Base-by-base conservation (phyloP, 2,888 invertebrate species). In the Dusona sp. region DNA sequence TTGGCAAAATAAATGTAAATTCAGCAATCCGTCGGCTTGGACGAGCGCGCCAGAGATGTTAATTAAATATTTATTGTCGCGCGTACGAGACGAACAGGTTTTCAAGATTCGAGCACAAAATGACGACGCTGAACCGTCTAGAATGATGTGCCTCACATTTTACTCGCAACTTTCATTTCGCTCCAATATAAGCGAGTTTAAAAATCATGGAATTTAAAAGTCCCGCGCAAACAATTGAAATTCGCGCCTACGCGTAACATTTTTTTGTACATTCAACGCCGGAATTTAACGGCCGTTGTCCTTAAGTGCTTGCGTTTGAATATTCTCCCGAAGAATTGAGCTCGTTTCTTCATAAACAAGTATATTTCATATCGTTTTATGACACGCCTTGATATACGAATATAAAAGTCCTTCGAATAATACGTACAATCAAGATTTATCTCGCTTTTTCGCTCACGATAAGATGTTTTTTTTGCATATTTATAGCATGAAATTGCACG, bases 371-470 rank as follows among this genome's bases (percentile, higher is more conserved):
- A 65, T n/a, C 4, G 13, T 65, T 65, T 36, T n/a, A 36, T n/a
- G 11, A 38, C n/a, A 36, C n/a, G 19, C 16, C 51, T 48, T 16
- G 25, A 13, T 19, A 11, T 8, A 45, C 51, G 29, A 25, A 48
- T 61, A 29, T 29, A 19, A 45, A 75, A 64, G 38, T 61, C 74
- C 51, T 61, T 80, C 48, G 16, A 22, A 33, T 25, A 36, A 48
- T 48, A n/a, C 29, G 70, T 29, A 48, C 33, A 64, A 79, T 80
- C 65, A 67, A 61, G 48, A 74, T 81, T 51, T 73, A 65, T 67
- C 74, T 80, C 29, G 33, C 9, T 22, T 42, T 38, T 75, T 73
- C 51, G 36, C 33, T 48, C 11, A 11, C n/a, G 83, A 83, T 83
- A 79, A 83, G 78, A 83, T 79, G 57, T 42, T 54, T 42, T 54